phyloP scores from a whole-genome alignment of 2,888 invertebrate species.

The Habroteleia sp. region DNA sequence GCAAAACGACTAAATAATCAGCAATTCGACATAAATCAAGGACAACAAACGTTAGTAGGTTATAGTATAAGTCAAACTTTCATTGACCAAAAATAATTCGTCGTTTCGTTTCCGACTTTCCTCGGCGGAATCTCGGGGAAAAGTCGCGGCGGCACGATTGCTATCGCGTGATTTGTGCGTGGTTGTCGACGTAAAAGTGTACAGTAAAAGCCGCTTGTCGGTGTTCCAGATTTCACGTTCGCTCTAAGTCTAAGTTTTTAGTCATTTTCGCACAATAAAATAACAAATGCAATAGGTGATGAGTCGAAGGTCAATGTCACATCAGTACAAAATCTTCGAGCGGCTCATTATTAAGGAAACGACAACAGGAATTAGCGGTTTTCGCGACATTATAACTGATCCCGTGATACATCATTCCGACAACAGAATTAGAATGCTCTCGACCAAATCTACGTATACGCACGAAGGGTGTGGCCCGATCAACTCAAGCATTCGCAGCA shows the following conservation, averaged over 20 bases:
- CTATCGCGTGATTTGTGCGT: constrained; percentile 55
- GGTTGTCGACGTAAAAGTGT: constrained; percentile 27
- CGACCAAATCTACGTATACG: constrained; percentile 13
- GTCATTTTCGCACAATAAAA: constrained; percentile 35
- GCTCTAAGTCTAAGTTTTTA: constrained; percentile 25
- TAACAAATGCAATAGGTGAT: constrained; percentile 41
- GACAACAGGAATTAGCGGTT: too few relatives aligned
- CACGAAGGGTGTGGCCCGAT: constrained; percentile 34
- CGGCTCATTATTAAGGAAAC: too few relatives aligned
- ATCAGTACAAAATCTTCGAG: too few relatives aligned
- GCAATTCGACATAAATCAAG: too few relatives aligned
- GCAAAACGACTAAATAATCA: too few relatives aligned
- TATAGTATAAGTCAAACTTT: constrained; percentile 22
- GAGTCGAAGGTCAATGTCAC: constrained; percentile 39
- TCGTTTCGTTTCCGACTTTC: constrained; percentile 37
- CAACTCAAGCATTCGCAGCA: constrained; percentile 15
- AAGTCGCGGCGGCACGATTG: constrained; percentile 34
- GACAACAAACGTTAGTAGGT: too few relatives aligned
- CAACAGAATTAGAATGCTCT: constrained; percentile 51
- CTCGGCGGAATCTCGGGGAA: constrained; percentile 15
- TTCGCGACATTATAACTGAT: too few relatives aligned
- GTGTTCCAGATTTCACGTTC: constrained; percentile 54
- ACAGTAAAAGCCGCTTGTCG: constrained; percentile 31
- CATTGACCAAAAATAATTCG: constrained; percentile 33
- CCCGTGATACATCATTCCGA: constrained; percentile 46